Conservation (phyloP, 2,797 vertebrate genomes). For the Pteronotus mesoamericanus region DNA sequence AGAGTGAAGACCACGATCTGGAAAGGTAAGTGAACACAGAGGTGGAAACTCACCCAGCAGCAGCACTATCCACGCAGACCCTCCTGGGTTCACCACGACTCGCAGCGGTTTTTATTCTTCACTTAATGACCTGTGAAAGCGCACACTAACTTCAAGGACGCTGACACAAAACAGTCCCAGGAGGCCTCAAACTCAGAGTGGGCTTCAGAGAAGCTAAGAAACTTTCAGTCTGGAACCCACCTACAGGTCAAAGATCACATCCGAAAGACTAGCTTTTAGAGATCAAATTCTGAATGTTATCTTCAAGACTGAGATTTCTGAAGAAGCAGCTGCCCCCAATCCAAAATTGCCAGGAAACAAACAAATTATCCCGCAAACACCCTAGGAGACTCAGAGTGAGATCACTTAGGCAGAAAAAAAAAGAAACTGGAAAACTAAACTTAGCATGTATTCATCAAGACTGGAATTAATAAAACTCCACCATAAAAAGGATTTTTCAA, state of each 20-base stretch:
- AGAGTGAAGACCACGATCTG: background rate
- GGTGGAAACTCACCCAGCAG: background rate
- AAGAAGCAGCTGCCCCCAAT: background rate
- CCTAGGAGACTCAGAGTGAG: background rate
- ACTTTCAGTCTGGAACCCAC: background rate
- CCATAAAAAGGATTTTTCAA: conserved; percentile 25
- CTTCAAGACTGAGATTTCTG: background rate
- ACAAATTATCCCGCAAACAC: conserved; percentile 36
- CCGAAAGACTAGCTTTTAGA: conserved; percentile 18
- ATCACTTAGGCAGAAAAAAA: conserved; percentile 24
- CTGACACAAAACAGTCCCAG: background rate
- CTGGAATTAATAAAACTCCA: conserved; percentile 53
- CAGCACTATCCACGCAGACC: accelerated
- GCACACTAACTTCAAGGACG: background rate
- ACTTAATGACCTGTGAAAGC: background rate
- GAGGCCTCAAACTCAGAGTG: background rate
- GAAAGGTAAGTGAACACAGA: background rate
- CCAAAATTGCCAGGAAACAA: conserved; percentile 45
- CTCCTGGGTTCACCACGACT: background rate
- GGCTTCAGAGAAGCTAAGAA: background rate
- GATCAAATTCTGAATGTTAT: background rate
- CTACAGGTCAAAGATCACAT: background rate
- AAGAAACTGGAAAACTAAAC: conserved; percentile 30
- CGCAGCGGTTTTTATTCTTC: background rate
- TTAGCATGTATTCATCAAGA: background rate